Evolutionary conservation across 2,113 vertebrate species (phyloP).

Genomic region (Atlantisia rogersi): DNA sequence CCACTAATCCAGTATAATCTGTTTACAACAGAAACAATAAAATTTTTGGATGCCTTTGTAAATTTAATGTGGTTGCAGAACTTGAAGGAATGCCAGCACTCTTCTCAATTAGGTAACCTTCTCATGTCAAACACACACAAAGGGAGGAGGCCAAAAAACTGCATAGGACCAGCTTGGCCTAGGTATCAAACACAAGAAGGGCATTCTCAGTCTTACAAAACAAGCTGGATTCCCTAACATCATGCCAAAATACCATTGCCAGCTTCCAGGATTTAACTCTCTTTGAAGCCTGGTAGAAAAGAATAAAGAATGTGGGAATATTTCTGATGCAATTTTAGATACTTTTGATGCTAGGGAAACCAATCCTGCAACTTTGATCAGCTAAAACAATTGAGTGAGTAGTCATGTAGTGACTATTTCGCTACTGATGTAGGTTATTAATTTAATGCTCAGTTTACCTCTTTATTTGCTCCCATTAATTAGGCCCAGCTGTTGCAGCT

Average conservation of each 20-base stretch:
- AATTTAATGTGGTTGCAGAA: neutral
- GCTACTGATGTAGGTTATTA: slow-evolving; percentile 2
- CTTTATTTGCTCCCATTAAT: slow-evolving; percentile 37
- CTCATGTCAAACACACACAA: neutral
- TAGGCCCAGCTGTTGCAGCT: slow-evolving; percentile 3
- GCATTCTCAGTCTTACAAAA: neutral
- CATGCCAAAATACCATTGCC: neutral
- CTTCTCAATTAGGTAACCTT: neutral
- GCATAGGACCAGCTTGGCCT: neutral
- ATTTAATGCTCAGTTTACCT: neutral
- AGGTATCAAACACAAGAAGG: neutral
- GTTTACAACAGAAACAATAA: slow-evolving; percentile 43
- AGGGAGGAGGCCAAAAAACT: neutral
- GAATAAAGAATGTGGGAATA: slow-evolving; percentile 22
- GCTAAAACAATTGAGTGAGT: neutral
- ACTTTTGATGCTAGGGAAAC: slow-evolving; percentile 12
- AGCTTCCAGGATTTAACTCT: neutral
- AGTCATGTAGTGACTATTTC: neutral
- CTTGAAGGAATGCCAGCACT: neutral
- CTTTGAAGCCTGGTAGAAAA: slow-evolving; percentile 38
- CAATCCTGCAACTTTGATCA: neutral
- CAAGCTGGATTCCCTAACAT: neutral
- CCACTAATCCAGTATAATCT: slow-evolving; percentile 23
- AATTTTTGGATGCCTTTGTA: neutral
- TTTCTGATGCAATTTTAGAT: neutral